Evolutionary conservation across 2,888 invertebrate genomes (phyloP).

Genomic region (Dryadula phaetusa): DNA sequence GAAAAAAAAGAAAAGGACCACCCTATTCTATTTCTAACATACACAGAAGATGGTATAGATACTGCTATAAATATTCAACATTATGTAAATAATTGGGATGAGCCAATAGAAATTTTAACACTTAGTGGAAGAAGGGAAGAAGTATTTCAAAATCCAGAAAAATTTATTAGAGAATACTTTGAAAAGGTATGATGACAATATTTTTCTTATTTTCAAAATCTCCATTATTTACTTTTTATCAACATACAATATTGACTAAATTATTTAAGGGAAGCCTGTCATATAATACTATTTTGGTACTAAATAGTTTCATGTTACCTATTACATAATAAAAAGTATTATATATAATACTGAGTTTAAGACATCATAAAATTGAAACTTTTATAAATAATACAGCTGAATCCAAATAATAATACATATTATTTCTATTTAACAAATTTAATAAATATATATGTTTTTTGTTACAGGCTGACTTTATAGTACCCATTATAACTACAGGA

Average conservation of each 20-base stretch:
- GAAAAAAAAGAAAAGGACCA: constrained; percentile 58
- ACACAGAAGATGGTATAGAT: constrained; percentile 78
- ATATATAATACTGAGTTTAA: too few species aligned
- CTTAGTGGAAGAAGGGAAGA: constrained; percentile 78
- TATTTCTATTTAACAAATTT: too few species aligned
- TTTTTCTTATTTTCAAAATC: too few species aligned
- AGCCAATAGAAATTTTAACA: constrained; percentile 68
- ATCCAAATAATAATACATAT: too few species aligned
- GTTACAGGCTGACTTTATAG: constrained; percentile 80
- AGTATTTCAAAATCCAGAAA: constrained; percentile 81
- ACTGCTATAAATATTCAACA: constrained; percentile 77
- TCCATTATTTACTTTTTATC: too few species aligned
- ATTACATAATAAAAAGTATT: too few species aligned
- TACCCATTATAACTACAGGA: constrained; percentile 81
- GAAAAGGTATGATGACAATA: constrained; percentile 83
- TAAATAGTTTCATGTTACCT: too few species aligned
- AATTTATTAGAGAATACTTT: constrained; percentile 83
- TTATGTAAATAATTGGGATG: constrained; percentile 75
- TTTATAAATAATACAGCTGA: too few species aligned
- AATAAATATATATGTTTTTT: neutral
- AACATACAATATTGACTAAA: too few species aligned
- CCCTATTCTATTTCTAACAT: constrained; percentile 79
- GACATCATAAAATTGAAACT: neutral
- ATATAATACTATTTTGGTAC: too few species aligned
- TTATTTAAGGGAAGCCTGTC: too few species aligned